phyloP scores from a whole-genome alignment of 2,888 invertebrate genomes.

The Lithophane socia region DNA sequence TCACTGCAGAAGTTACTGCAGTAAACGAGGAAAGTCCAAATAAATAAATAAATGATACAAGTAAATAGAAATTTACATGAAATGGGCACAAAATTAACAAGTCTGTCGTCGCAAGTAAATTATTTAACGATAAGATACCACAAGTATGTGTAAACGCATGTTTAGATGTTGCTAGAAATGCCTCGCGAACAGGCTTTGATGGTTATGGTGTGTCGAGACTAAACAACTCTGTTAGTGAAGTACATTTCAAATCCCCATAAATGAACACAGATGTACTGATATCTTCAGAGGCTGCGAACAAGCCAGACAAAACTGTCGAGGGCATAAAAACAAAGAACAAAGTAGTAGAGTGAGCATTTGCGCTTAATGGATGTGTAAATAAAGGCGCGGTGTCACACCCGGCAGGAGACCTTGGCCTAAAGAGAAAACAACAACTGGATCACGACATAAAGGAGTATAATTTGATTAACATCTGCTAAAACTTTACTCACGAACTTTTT shows the following conservation, averaged over 20 bases:
- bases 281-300: constrained; percentile 36
- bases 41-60: constrained; percentile 27
- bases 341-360: constrained; percentile 72
- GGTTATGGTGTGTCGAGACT: constrained; percentile 39
- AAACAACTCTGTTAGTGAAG: constrained; percentile 41
- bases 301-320: constrained; percentile 37
- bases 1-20: constrained; percentile 32
- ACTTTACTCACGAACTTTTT: constrained; percentile 4
- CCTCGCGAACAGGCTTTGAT: constrained; percentile 35
- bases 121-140: constrained; percentile 42
- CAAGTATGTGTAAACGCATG: constrained; percentile 43
- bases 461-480: constrained; percentile 61
- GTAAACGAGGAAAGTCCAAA: constrained; percentile 46
- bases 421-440: constrained; percentile 69
- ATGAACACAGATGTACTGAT: constrained; percentile 40
- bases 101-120: constrained; percentile 12
- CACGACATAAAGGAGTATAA: constrained; percentile 55
- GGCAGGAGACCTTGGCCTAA: constrained; percentile 81
- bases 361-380: constrained; percentile 84
- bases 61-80: constrained; percentile 14
- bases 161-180: constrained; percentile 44
- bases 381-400: constrained; percentile 82
- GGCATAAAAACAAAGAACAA: constrained; percentile 53
- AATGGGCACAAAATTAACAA: constrained; percentile 24
- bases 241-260: constrained; percentile 44